A percentile compares a stretch with the other conserved stretches of the same genome.
These are phyloP conservation scores for Scaptomyza graminum DNA, from an alignment of 1,140 invertebrate genomes.

Conservation along the genomic window DNA sequence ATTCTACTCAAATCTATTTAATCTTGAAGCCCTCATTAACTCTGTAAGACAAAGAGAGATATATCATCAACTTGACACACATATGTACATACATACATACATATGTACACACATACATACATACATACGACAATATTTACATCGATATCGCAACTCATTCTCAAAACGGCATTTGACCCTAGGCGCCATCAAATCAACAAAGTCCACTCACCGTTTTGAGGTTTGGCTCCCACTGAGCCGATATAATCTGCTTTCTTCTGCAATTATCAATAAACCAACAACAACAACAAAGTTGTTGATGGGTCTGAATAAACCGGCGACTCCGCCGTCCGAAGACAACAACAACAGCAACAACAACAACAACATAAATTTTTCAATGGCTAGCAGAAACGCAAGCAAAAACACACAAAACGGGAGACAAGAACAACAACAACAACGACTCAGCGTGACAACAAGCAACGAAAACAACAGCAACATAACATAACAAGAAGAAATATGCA, in stretches of 20 bases:
- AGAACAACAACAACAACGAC: constrained; percentile 15
- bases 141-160: neutral
- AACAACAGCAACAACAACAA: constrained; percentile 27
- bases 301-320: too few relatives aligned
- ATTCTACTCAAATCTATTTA: neutral
- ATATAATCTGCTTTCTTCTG: constrained; percentile 45
- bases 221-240: constrained; percentile 31
- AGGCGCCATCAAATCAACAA: constrained; percentile 27
- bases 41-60: constrained; percentile 1
- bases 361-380: constrained; percentile 48
- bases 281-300: neutral
- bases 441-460: constrained; percentile 10
- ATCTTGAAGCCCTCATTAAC: neutral
- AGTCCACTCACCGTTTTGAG: constrained; percentile 42
- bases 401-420: constrained; percentile 14
- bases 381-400: constrained; percentile 39
- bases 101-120: neutral
- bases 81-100: neutral
- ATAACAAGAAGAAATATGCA: constrained; percentile 48
- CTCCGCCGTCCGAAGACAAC: constrained; percentile 24
- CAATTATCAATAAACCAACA: constrained; percentile 59
- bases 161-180: constrained; percentile 54
- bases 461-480: neutral
- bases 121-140: neutral
- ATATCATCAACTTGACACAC: neutral